Evolutionary conservation across 2,113 vertebrate species (phyloP).

Genomic region (Forbesichthys papilliferus): DNA sequence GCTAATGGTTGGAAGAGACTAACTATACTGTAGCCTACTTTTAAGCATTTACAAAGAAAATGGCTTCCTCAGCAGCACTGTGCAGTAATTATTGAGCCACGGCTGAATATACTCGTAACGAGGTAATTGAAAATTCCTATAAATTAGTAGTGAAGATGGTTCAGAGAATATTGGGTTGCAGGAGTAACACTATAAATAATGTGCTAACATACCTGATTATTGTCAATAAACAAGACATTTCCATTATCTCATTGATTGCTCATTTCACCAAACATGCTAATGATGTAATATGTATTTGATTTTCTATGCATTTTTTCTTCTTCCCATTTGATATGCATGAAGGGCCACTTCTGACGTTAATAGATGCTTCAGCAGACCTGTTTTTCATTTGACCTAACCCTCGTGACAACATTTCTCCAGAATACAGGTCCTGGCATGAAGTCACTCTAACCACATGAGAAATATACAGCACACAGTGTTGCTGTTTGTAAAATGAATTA

Average conservation of each 20-base stretch:
- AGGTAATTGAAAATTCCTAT: constrained; percentile 33
- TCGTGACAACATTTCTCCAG: not conserved
- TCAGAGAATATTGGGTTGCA: constrained; percentile 15
- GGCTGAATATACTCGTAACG: constrained; percentile 20
- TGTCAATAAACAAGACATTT: not conserved
- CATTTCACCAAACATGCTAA: too few species aligned
- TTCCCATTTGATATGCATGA: not conserved
- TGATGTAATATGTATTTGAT: too few species aligned
- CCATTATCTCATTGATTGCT: too few species aligned
- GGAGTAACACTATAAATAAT: constrained; percentile 16
- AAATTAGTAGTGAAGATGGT: constrained; percentile 28
- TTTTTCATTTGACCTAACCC: too few species aligned
- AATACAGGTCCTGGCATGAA: not conserved
- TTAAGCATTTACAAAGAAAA: constrained; percentile 13
- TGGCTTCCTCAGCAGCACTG: not conserved
- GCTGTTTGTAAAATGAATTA: not conserved
- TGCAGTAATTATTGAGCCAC: constrained; percentile 9
- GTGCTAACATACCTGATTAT: not conserved
- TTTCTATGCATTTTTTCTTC: not conserved
- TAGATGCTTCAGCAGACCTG: not conserved
- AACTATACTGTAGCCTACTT: too few species aligned
- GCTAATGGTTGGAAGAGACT: too few species aligned
- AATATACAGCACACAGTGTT: not conserved
- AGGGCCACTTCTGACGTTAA: not conserved
- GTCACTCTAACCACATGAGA: not conserved